A percentile compares a stretch with the other conserved stretches of the same genome.
These are phyloP conservation scores for Trissolcus basalis DNA, from an alignment of 1,140 invertebrate species.

Conservation along the genomic window DNA sequence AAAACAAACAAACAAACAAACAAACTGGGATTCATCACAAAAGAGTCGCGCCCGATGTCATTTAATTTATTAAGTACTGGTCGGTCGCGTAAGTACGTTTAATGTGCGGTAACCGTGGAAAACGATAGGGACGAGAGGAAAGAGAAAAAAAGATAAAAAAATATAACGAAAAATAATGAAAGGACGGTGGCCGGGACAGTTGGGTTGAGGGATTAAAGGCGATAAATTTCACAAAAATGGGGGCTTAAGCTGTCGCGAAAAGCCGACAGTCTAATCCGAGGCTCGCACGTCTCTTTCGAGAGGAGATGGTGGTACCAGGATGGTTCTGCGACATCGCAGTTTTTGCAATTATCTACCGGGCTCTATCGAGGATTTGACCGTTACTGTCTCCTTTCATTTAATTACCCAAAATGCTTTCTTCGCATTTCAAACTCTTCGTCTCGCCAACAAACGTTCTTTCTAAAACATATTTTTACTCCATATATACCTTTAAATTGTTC, in stretches of 20 bases:
- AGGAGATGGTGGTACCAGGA: conserved; percentile 62
- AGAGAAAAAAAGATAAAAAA: conserved; percentile 42
- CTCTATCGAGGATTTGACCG: conserved; percentile 45
- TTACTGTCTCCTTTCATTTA: conserved; percentile 27
- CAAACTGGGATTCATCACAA: background rate
- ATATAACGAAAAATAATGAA: conserved; percentile 49
- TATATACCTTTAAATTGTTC: no score
- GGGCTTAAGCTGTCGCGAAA: conserved; percentile 74
- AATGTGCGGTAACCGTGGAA: conserved; percentile 26
- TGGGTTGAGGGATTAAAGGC: conserved; percentile 74
- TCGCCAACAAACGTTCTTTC: background rate
- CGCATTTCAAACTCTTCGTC: conserved; percentile 10
- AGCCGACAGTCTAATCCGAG: conserved; percentile 75
- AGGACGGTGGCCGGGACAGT: conserved; percentile 48
- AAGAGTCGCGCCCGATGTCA: no score
- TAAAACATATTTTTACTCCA: no score
- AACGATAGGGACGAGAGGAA: conserved; percentile 28
- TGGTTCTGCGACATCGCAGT: conserved; percentile 58
- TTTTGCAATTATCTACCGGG: conserved; percentile 70
- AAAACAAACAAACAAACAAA: no score
- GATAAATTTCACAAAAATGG: conserved; percentile 77
- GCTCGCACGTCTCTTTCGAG: conserved; percentile 55
- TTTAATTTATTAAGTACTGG: conserved; percentile 1
- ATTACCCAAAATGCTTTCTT: conserved; percentile 40
- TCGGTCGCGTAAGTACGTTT: conserved; percentile 36